These are phyloP conservation scores for Ormyrus pomaceus DNA, from an alignment of 2,888 invertebrate species.

Conservation along the genomic window DNA sequence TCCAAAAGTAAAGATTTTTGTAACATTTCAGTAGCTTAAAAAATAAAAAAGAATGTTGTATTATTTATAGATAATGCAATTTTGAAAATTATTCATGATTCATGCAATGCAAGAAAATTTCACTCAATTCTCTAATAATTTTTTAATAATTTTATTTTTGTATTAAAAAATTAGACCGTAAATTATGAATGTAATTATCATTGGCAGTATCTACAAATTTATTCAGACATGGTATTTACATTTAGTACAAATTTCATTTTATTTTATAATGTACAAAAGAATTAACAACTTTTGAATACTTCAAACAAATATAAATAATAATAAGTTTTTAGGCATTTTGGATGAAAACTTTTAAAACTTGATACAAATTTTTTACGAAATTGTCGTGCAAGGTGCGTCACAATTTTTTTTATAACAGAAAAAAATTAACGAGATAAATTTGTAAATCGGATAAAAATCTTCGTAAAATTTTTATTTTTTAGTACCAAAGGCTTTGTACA, in stretches of 20 bases:
- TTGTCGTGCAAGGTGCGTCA: slow-evolving; percentile 41
- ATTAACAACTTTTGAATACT: slow-evolving; percentile 42
- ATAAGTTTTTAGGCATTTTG: slow-evolving; percentile 21
- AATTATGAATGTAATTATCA: slow-evolving; percentile 43
- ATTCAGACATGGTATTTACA: slow-evolving; percentile 54
- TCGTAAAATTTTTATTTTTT: slow-evolving; percentile 37
- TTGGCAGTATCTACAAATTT: slow-evolving; percentile 57
- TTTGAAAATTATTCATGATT: background rate
- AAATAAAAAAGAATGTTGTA: no score
- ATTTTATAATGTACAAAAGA: slow-evolving; percentile 54
- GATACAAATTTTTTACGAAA: slow-evolving; percentile 31
- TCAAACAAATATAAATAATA: slow-evolving; percentile 38
- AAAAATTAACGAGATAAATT: slow-evolving; percentile 39
- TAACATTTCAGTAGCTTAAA: no score
- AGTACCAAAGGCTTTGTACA: slow-evolving; percentile 47
- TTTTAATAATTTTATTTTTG: background rate
- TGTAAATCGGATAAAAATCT: slow-evolving; percentile 35
- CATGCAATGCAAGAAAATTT: background rate
- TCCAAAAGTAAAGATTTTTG: no score
- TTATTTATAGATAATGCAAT: no score
- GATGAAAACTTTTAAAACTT: slow-evolving; percentile 32
- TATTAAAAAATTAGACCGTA: slow-evolving; percentile 26
- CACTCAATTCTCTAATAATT: slow-evolving; percentile 17
- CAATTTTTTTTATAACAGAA: slow-evolving; percentile 33
- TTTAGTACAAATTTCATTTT: slow-evolving; percentile 56